Evolutionary conservation across 2,888 invertebrate species (phyloP), one percentile per base, ranked within the genome.

Genomic region (Zhuqinia jingwanae): DNA sequence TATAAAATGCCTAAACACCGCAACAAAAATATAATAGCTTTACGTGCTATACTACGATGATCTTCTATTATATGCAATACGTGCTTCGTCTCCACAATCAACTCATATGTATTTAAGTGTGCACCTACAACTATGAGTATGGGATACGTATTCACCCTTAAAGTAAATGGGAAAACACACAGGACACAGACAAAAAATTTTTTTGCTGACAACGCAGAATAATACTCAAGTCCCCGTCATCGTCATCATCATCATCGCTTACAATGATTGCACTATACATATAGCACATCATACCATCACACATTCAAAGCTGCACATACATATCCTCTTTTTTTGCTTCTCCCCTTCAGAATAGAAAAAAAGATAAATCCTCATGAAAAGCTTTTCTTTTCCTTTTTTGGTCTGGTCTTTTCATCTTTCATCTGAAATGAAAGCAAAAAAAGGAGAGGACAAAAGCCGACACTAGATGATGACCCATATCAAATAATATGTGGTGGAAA

Each of bases 391-490:
- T 36, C 17, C 22, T 15, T 0, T 36, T 36, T 36, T 63, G 13
- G 30, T 60, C 11, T 11, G 10, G n/a, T 42, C 45, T 68, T 68
- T 22, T 22, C 45, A 13, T 63, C 30, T 30, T 47, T 8, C 15
- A 36, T 30, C 56, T 50, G 53, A 30, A 53, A 56, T 27, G 60
- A 68, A 68, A 22, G 45, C 22, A 47, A 50, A 27, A 53, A 50
- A 25, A n/a, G n/a, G n/a, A 79, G 11, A 76, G 45, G 65, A 65
- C 60, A 78, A 65, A 79, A 68, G 79, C 65, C 68, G 63, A 78
- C 79, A 79, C 27, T 50, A 53, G 30, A 68, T 68, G 68, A 79
- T 79, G 79, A 53, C 79, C 79, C 79, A 68, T 63, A 63, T 63
- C 78, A 47, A 63, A 63, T 78, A 63, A 53, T 50, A 68, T 65